These are phyloP conservation scores for Anarsia innoxiella DNA, from an alignment of 2,888 invertebrate species.

Conservation along the genomic window DNA sequence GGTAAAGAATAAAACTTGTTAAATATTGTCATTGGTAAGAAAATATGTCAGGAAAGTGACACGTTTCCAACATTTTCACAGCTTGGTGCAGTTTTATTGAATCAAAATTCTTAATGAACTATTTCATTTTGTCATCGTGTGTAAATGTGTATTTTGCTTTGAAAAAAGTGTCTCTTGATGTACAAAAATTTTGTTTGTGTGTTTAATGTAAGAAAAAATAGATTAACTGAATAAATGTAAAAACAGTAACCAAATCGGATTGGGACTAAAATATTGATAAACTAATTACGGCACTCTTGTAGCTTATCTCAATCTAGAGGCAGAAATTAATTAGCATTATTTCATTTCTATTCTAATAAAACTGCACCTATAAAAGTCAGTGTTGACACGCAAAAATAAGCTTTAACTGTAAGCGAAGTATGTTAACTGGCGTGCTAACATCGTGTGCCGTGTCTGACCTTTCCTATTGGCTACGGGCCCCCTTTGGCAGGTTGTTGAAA, in stretches of 20 bases:
- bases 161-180: too few species aligned
- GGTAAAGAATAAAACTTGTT: constrained; percentile 37
- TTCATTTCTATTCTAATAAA: constrained; percentile 45
- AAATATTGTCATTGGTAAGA: constrained; percentile 28
- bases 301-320: too few species aligned
- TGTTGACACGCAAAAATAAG: constrained; percentile 52
- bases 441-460: constrained; percentile 57
- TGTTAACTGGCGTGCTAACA: constrained; percentile 60
- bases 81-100: constrained; percentile 42
- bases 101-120: constrained; percentile 4
- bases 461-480: constrained; percentile 87
- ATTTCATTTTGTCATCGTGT: neutral
- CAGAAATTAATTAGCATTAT: too few species aligned
- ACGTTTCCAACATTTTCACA: constrained; percentile 23
- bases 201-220: too few species aligned
- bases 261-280: too few species aligned
- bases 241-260: too few species aligned
- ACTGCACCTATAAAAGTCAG: constrained; percentile 51
- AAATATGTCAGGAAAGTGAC: constrained; percentile 22
- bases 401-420: constrained; percentile 63
- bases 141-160: too few species aligned
- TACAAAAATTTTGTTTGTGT: too few species aligned
- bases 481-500: constrained; percentile 94
- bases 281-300: too few species aligned
- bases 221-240: too few species aligned